A percentile compares a stretch with the other conserved stretches of the same genome.
phyloP scores from a whole-genome alignment of 1,140 invertebrate species.

The Manduca sexta region DNA sequence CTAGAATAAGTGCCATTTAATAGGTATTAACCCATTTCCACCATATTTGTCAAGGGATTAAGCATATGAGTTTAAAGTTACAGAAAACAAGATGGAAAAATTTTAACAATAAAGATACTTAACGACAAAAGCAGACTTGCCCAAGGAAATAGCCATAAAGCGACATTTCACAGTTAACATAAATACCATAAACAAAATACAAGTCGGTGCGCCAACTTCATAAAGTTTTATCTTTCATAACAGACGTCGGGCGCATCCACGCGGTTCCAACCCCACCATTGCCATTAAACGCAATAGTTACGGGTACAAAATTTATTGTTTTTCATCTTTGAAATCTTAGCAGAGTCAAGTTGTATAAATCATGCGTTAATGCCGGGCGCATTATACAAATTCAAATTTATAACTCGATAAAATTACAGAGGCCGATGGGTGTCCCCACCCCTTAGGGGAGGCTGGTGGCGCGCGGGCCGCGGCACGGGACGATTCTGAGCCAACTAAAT shows the following conservation, averaged over 20 bases:
- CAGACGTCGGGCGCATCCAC: slow-evolving; percentile 23
- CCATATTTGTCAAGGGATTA: no score
- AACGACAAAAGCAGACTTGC: no score
- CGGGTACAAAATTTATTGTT: slow-evolving; percentile 69
- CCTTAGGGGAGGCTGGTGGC: slow-evolving; percentile 9
- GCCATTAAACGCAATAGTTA: slow-evolving; percentile 69
- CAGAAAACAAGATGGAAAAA: no score
- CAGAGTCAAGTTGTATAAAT: slow-evolving; percentile 71
- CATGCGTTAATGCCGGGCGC: slow-evolving; percentile 67
- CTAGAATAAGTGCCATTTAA: no score
- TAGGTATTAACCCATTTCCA: no score
- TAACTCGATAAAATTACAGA: slow-evolving; percentile 74
- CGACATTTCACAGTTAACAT: no score
- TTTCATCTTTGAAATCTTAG: slow-evolving; percentile 73
- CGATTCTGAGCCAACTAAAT: slow-evolving; percentile 51
- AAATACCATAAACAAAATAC: no score
- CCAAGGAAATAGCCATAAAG: no score
- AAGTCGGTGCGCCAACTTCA: no score
- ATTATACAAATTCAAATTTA: slow-evolving; percentile 74
- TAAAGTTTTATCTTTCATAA: no score
- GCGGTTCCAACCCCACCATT: slow-evolving; percentile 18
- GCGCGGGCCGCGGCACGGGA: slow-evolving; percentile 9
- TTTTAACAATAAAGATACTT: no score
- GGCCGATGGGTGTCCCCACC: slow-evolving; percentile 49
- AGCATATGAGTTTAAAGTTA: no score